These are phyloP conservation scores for Aulostomus chinensis DNA, from an alignment of 2,797 vertebrate species.

Conservation along the genomic window DNA sequence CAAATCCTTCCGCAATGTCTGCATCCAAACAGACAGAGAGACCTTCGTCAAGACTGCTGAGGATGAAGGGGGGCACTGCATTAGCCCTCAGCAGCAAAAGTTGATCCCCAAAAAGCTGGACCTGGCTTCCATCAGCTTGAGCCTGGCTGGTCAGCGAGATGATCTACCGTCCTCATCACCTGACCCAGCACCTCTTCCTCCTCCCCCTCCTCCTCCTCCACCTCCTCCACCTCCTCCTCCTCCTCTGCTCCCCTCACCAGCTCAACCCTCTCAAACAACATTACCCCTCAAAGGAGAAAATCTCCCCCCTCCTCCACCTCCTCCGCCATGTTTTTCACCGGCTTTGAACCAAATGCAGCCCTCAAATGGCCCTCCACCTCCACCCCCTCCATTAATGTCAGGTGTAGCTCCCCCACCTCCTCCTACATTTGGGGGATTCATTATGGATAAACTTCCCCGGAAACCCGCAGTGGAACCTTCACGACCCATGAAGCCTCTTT, in stretches of 20 bases:
- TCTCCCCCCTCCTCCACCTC: constrained; percentile 51
- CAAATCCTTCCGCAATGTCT: constrained; percentile 86
- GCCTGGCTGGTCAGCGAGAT: constrained; percentile 55
- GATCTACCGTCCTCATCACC: constrained; percentile 26
- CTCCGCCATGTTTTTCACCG: too few relatives aligned
- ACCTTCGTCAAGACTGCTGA: constrained; percentile 84
- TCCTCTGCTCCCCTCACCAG: constrained; percentile 50
- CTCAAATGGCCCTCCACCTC: constrained; percentile 45
- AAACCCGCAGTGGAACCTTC: constrained; percentile 88
- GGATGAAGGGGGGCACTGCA: constrained; percentile 57
- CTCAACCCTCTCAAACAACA: too few relatives aligned
- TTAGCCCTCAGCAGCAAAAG: constrained; percentile 69
- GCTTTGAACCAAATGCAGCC: too few relatives aligned
- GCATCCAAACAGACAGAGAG: constrained; percentile 92
- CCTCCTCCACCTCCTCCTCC: constrained; percentile 40
- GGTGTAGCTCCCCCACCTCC: constrained; percentile 54
- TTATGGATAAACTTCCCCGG: constrained; percentile 75
- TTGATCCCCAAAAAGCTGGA: constrained; percentile 83
- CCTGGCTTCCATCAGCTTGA: constrained; percentile 81
- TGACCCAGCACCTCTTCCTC: constrained; percentile 24
- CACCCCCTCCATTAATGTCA: constrained; percentile 49
- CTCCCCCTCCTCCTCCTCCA: constrained; percentile 27
- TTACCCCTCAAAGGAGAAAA: too few relatives aligned
- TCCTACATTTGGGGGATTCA: constrained; percentile 31
- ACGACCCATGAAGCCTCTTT: constrained; percentile 93